A percentile compares a stretch with the other conserved stretches of the same genome.
Evolutionary conservation across 2,113 vertebrate species (phyloP).

Genomic region (Forbesichthys papilliferus): DNA sequence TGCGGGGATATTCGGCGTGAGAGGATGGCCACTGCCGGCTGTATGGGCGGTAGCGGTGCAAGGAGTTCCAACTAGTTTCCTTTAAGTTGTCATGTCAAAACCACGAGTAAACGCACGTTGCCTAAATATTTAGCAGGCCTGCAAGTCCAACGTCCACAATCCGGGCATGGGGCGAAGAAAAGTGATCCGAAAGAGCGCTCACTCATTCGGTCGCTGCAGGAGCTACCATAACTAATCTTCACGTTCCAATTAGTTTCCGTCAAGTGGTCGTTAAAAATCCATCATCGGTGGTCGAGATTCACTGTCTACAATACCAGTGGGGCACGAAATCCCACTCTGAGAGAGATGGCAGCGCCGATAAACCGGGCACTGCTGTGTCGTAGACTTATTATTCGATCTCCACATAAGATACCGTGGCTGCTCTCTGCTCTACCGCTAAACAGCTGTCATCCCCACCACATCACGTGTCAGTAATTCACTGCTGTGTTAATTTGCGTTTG

Average conservation of each 20-base stretch:
- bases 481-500: slow-evolving; percentile 4
- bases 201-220: slow-evolving; percentile 44
- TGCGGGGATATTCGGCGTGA: neutral
- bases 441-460: slow-evolving; percentile 37
- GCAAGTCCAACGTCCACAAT: neutral
- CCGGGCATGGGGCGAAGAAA: slow-evolving; percentile 8
- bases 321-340: slow-evolving; percentile 1
- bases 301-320: neutral
- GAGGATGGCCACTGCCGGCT: slow-evolving; percentile 1
- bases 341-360: neutral
- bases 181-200: slow-evolving; percentile 49
- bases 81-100: slow-evolving; percentile 42
- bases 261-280: slow-evolving; percentile 27
- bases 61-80: slow-evolving; percentile 47
- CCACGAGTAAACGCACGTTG: neutral
- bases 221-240: slow-evolving; percentile 11
- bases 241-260: slow-evolving; percentile 18
- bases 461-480: slow-evolving; percentile 21
- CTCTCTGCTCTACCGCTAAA: slow-evolving; percentile 31
- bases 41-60: slow-evolving; percentile 19
- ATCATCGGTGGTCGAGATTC: slow-evolving; percentile 1
- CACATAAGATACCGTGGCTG: slow-evolving; percentile 16
- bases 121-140: no score
- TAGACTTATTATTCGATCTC: slow-evolving; percentile 24
- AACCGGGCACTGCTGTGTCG: slow-evolving; percentile 14